Evolutionary conservation across 2,888 invertebrate genomes (phyloP), one percentile per base, ranked within the genome.

Genomic region (Cephus rjabovi): DNA sequence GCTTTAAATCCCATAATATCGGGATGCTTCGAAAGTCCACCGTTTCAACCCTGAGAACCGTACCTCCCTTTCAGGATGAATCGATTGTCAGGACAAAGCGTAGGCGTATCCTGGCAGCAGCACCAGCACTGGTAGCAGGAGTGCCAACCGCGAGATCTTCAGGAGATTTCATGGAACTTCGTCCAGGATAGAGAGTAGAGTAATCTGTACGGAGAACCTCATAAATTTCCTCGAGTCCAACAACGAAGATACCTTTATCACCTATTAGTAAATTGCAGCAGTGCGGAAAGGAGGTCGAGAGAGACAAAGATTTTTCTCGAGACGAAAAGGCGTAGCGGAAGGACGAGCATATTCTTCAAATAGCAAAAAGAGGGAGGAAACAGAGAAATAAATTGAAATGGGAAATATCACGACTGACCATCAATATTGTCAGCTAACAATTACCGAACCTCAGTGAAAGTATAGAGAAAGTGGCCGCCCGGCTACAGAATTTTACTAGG

Each of bases 61-160:
- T 33, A 33, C 31, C 33, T 74, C 35, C 35, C 37, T 23, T 34
- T n/a, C 23, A 12, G 15, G 30, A 74, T 74, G 74, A 74, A 74
- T 74, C 74, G 74, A 74, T 74, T 74, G 74, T 35, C 34, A 37
- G 31, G 35, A 74, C 74, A 74, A 74, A 74, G 74, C 34, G 74
- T 71, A 71, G 71, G 71, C 71, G 71, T 31, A 71, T 71, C 33
- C 71, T 71, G 33, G 71, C 33, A 34, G 56, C 56, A 56, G 56
- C 23, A 56, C 56, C 56, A 56, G 56, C 23, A 56, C 56, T 23
- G 23, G 15, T 56, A 56, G 56, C 56, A 56, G 56, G 23, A 56
- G 23, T 56, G 56, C 56, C 56, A 56, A 56, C 56, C 56, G 56
- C 56, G 56, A 56, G 23, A 56, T 56, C 56, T 56, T 56, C 56